Percentiles rank a stretch among this genome's conserved stretches.
These are phyloP conservation scores for Ictalurus punctatus DNA, from an alignment of 2,113 vertebrate species.

Conservation along the genomic window DNA sequence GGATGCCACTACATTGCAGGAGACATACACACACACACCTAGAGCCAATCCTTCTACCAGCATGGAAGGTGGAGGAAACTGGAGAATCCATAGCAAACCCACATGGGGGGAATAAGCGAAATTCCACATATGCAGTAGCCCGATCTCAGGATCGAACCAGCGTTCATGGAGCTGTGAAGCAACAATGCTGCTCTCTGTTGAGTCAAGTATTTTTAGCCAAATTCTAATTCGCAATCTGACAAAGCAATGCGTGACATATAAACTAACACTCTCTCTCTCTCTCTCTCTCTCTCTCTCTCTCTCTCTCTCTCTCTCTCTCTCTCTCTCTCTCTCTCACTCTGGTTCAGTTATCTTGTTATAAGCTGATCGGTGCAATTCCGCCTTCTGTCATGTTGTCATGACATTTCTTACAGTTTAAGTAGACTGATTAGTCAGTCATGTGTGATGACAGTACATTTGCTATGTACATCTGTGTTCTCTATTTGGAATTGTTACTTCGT, in stretches of 20 bases:
- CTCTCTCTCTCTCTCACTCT: neutral
- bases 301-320: neutral
- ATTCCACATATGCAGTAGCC: neutral
- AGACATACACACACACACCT: neutral
- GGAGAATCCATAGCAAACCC: neutral
- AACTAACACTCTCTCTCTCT: conserved; percentile 3
- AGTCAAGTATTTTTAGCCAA: neutral
- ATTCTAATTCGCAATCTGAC: neutral
- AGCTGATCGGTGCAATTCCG: neutral
- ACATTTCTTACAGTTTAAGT: neutral
- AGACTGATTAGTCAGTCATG: neutral
- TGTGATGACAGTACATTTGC: neutral
- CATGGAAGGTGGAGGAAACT: neutral
- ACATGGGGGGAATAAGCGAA: neutral
- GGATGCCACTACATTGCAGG: neutral
- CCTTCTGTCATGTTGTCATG: neutral
- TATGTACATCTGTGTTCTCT: conserved; percentile 7
- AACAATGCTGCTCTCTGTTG: neutral
- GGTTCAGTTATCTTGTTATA: neutral
- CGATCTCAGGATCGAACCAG: neutral
- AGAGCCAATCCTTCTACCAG: neutral
- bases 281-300: neutral
- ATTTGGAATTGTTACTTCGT: conserved; percentile 58
- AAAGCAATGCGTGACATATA: too few relatives aligned
- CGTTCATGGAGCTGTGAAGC: neutral